These are phyloP conservation scores for Dicycla oo DNA, from an alignment of 2,888 invertebrate genomes.

Conservation along the genomic window DNA sequence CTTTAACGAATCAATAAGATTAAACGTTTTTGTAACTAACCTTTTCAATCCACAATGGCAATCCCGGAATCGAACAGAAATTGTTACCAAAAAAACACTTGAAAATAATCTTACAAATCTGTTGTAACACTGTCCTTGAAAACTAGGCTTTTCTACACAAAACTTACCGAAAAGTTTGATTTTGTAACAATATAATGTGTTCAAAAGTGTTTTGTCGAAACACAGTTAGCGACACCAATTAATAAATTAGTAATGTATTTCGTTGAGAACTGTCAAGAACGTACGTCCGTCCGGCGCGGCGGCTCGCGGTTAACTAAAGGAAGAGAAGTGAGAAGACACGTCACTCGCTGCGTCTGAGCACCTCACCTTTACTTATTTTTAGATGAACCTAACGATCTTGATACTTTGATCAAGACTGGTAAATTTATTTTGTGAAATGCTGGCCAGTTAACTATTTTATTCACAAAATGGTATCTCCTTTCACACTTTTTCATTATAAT, in stretches of 20 bases:
- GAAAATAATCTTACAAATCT: constrained; percentile 70
- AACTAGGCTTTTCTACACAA: constrained; percentile 74
- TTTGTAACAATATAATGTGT: constrained; percentile 24
- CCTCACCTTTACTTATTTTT: constrained; percentile 86
- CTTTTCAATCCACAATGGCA: constrained; percentile 73
- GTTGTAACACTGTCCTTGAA: constrained; percentile 82
- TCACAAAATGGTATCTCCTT: no score
- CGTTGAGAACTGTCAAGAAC: constrained; percentile 48
- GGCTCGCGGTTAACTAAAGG: constrained; percentile 85
- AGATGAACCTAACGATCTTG: constrained; percentile 73
- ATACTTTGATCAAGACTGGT: constrained; percentile 67
- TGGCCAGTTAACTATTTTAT: neutral
- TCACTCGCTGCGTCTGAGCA: constrained; percentile 87
- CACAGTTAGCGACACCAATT: constrained; percentile 79
- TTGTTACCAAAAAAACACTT: constrained; percentile 75
- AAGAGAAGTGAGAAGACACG: constrained; percentile 86
- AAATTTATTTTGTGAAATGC: neutral
- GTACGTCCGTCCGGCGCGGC: constrained; percentile 73
- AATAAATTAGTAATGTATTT: constrained; percentile 66
- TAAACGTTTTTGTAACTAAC: constrained; percentile 64
- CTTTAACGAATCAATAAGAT: constrained; percentile 38
- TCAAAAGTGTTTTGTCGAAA: constrained; percentile 57
- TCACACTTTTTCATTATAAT: neutral
- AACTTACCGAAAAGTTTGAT: constrained; percentile 66
- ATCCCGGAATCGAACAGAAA: constrained; percentile 82